These are phyloP conservation scores for Drosophila bocki DNA, from an alignment of 1,140 invertebrate species.

Conservation along the genomic window DNA sequence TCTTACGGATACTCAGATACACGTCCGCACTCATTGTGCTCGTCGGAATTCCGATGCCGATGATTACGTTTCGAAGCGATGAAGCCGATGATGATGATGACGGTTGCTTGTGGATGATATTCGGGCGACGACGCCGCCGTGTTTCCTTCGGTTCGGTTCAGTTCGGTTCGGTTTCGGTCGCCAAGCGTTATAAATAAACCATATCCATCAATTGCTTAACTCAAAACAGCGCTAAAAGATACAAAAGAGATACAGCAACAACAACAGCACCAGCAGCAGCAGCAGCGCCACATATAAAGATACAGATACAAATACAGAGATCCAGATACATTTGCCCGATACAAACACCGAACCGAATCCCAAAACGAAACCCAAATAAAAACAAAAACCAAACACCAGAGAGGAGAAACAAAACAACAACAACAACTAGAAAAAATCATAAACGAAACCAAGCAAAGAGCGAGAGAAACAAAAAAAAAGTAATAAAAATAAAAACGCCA, in stretches of 20 bases:
- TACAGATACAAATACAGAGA: slow-evolving; percentile 64
- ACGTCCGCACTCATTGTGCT: slow-evolving; percentile 53
- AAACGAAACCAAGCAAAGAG: slow-evolving; percentile 42
- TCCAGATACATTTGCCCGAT: slow-evolving; percentile 62
- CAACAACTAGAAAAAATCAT: slow-evolving; percentile 33
- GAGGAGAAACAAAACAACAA: slow-evolving; percentile 19
- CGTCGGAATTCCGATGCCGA: slow-evolving; percentile 45
- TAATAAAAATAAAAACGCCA: slow-evolving; percentile 62
- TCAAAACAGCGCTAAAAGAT: slow-evolving; percentile 83
- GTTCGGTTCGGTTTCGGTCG: slow-evolving; percentile 69
- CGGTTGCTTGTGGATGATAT: slow-evolving; percentile 16
- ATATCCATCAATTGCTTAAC: slow-evolving; percentile 84
- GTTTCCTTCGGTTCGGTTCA: slow-evolving; percentile 35
- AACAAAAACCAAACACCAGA: slow-evolving; percentile 63
- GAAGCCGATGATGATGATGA: slow-evolving; percentile 36
- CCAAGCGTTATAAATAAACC: slow-evolving; percentile 84
- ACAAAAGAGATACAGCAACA: slow-evolving; percentile 71
- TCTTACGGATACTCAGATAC: slow-evolving; percentile 73
- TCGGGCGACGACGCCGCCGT: slow-evolving; percentile 18
- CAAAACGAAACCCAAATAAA: slow-evolving; percentile 74
- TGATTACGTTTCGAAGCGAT: slow-evolving; percentile 25
- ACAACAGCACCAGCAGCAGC: slow-evolving; percentile 7
- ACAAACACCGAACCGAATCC: slow-evolving; percentile 51
- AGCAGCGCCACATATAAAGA: slow-evolving; percentile 58
- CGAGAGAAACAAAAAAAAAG: slow-evolving; percentile 39